These are phyloP conservation scores for Dolichoris vasculosae DNA, from an alignment of 1,140 invertebrate genomes.

Conservation along the genomic window DNA sequence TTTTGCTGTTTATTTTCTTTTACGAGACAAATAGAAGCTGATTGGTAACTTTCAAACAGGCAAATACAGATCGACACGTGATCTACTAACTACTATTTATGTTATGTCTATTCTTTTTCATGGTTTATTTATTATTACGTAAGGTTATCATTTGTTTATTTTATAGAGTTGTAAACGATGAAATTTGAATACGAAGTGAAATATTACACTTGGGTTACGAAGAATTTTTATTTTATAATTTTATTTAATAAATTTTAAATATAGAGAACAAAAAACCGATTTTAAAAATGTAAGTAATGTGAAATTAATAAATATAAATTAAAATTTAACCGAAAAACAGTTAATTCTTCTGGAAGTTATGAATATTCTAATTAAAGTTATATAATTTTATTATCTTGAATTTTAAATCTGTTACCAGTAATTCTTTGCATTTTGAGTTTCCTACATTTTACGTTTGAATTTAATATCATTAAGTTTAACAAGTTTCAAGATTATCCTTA, in stretches of 20 bases:
- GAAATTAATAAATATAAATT: background rate
- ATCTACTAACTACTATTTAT: background rate
- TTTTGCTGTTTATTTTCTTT: background rate
- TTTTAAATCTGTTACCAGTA: background rate
- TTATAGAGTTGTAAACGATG: too few relatives aligned
- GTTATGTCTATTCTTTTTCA: background rate
- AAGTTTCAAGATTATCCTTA: background rate
- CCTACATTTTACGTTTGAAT: background rate
- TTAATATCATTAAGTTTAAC: background rate
- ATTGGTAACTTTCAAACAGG: background rate
- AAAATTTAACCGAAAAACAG: background rate
- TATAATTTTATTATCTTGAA: background rate
- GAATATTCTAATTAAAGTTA: too few relatives aligned
- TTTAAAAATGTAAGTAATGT: background rate
- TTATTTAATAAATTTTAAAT: too few relatives aligned
- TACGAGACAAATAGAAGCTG: background rate
- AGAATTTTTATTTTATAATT: too few relatives aligned
- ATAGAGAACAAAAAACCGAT: too few relatives aligned
- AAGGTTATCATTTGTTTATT: too few relatives aligned
- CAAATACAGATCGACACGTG: background rate
- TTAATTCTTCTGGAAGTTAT: background rate
- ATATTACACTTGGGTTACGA: too few relatives aligned
- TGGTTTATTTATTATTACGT: too few relatives aligned
- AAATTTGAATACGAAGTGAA: too few relatives aligned
- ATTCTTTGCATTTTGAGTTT: background rate